phyloP scores from a whole-genome alignment of 2,888 invertebrate species.

The Tetrapedia diversipes region DNA sequence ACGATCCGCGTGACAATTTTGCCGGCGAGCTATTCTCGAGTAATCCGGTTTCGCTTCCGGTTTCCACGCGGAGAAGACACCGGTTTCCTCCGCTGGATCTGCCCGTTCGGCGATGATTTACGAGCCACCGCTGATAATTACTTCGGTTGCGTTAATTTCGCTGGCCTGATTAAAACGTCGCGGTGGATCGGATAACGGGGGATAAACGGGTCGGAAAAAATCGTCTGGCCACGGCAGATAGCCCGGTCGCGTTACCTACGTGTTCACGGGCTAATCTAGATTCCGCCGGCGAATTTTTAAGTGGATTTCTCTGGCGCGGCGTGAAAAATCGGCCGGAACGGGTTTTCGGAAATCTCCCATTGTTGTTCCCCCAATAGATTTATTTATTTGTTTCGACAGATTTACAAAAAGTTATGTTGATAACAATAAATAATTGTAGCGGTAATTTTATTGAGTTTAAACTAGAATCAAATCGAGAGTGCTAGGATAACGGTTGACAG shows the following conservation, averaged over 20 bases:
- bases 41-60: slow-evolving; percentile 5
- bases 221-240: slow-evolving; percentile 54
- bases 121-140: slow-evolving; percentile 52
- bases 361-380: too few species aligned
- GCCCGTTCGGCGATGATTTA: slow-evolving; percentile 43
- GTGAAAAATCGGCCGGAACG: neutral
- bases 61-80: neutral
- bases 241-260: slow-evolving; percentile 26
- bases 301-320: slow-evolving; percentile 1
- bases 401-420: too few species aligned
- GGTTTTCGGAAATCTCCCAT: neutral
- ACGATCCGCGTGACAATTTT: slow-evolving; percentile 6
- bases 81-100: neutral
- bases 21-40: neutral
- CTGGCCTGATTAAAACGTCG: slow-evolving; percentile 59
- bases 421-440: too few species aligned
- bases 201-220: slow-evolving; percentile 57
- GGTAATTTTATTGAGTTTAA: too few species aligned
- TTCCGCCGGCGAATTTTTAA: slow-evolving; percentile 32
- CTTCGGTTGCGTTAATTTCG: slow-evolving; percentile 58
- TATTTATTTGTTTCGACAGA: too few species aligned
- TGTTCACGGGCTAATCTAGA: slow-evolving; percentile 34
- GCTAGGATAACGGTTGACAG: too few species aligned
- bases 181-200: slow-evolving; percentile 52
- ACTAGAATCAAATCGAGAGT: too few species aligned